Conservation (phyloP, 2,888 invertebrate genomes). For the Tridacna crocea region DNA sequence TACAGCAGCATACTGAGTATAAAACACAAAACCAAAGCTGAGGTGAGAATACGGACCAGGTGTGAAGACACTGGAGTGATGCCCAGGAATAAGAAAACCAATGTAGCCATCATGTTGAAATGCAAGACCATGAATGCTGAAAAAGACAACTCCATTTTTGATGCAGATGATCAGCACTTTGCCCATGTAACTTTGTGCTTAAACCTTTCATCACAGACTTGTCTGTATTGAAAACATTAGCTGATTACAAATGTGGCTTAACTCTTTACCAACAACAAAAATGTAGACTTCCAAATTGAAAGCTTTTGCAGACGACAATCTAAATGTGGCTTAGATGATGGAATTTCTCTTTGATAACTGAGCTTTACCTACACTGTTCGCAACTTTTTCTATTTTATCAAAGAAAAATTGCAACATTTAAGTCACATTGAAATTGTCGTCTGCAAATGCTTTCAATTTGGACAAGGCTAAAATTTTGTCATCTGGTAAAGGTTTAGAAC, state of each 20-base stretch:
- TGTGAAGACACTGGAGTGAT: slow-evolving; percentile 6
- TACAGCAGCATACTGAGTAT: slow-evolving; percentile 47
- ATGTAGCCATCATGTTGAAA: slow-evolving; percentile 29
- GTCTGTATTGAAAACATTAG: neutral
- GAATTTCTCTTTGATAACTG: too few relatives aligned
- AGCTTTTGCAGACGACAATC: neutral
- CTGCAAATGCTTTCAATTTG: too few relatives aligned
- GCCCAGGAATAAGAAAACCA: slow-evolving; percentile 9
- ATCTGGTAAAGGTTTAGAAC: neutral
- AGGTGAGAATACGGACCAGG: slow-evolving; percentile 38
- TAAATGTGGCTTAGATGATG: neutral
- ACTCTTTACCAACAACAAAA: neutral
- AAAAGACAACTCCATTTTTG: neutral
- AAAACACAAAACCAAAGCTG: slow-evolving; percentile 42
- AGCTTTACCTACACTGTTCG: too few relatives aligned
- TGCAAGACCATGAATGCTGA: slow-evolving; percentile 55
- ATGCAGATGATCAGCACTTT: neutral
- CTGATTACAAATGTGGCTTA: neutral
- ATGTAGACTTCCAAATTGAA: neutral
- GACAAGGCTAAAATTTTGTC: too few relatives aligned
- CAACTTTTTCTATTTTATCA: too few relatives aligned
- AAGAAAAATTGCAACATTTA: too few relatives aligned
- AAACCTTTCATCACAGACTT: neutral
- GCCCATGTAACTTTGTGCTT: too few relatives aligned
- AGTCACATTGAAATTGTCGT: too few relatives aligned